Evolutionary conservation across 2,888 invertebrate genomes (phyloP).

Genomic region (Quadroppia sp.): DNA sequence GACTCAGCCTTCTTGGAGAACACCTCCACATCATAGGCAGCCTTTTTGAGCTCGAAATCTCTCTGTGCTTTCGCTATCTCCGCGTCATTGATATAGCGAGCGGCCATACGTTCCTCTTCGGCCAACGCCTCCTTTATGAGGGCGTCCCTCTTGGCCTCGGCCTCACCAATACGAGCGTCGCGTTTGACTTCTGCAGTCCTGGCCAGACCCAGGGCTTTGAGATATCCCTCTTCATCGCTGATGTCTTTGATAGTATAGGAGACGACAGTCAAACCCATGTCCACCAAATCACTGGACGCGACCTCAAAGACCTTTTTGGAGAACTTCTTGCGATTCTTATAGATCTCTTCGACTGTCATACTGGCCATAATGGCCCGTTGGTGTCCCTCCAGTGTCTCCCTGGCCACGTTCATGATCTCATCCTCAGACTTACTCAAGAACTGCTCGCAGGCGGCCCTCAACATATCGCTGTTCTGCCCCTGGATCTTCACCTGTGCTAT

Average conservation of each 20-base stretch:
- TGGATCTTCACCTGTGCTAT: conserved; percentile 81
- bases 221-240: conserved; percentile 89
- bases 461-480: conserved; percentile 83
- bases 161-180: conserved; percentile 94
- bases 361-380: conserved; percentile 94
- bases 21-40: conserved; percentile 93
- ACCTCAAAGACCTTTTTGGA: conserved; percentile 88
- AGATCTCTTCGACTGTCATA: conserved; percentile 95
- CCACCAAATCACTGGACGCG: conserved; percentile 87
- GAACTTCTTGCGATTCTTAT: conserved; percentile 91
- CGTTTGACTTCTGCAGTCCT: conserved; percentile 90
- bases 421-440: conserved; percentile 81
- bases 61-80: conserved; percentile 95
- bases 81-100: conserved; percentile 85
- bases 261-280: conserved; percentile 94
- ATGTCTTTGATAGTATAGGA: conserved; percentile 92
- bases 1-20: conserved; percentile 91
- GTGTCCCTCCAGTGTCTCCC: conserved; percentile 87
- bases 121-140: conserved; percentile 52
- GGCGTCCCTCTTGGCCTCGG: conserved; percentile 85
- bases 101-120: conserved; percentile 64
- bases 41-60: conserved; percentile 94
- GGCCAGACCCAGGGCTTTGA: conserved; percentile 86
- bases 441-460: conserved; percentile 86
- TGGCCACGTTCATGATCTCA: conserved; percentile 84